Evolutionary conservation across 1,140 invertebrate species (phyloP).

Genomic region (Panagrolaimus sp.): DNA sequence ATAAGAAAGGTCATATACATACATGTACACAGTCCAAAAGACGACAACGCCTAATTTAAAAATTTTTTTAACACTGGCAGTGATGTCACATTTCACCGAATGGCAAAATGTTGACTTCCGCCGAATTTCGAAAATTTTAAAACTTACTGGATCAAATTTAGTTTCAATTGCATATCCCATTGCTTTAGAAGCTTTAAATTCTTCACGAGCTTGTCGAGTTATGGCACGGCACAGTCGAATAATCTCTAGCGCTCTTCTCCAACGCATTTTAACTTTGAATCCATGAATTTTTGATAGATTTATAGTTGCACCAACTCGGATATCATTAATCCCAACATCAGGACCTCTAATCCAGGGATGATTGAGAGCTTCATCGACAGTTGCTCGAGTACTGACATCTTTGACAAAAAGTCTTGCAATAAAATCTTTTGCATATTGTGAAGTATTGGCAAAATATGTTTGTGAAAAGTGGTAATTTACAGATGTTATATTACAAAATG

Average conservation of each 20-base stretch:
- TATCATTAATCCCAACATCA: slow-evolving; percentile 26
- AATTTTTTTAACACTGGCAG: too few species aligned
- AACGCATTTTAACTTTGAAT: slow-evolving; percentile 61
- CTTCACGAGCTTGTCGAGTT: slow-evolving; percentile 45
- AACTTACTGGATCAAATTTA: slow-evolving; percentile 24
- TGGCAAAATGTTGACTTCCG: too few species aligned
- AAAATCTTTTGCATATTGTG: slow-evolving; percentile 64
- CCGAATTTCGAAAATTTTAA: background rate
- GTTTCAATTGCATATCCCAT: slow-evolving; percentile 24
- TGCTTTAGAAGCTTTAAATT: slow-evolving; percentile 15
- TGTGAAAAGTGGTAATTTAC: slow-evolving; percentile 64
- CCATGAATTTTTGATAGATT: slow-evolving; percentile 62
- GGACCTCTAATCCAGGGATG: slow-evolving; percentile 67
- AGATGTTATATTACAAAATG: slow-evolving; percentile 64
- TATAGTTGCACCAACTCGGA: slow-evolving; percentile 51
- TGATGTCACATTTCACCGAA: too few species aligned
- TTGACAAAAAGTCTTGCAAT: slow-evolving; percentile 62
- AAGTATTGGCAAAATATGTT: slow-evolving; percentile 61
- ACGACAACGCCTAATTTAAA: too few species aligned
- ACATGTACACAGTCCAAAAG: too few species aligned
- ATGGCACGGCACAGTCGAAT: slow-evolving; percentile 61
- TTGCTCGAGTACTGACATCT: slow-evolving; percentile 64
- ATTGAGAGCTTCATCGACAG: slow-evolving; percentile 65
- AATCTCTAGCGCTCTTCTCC: slow-evolving; percentile 62
- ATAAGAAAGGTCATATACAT: too few species aligned